Base-by-base conservation (phyloP, 2,113 vertebrate genomes). In the Otis tarda region DNA sequence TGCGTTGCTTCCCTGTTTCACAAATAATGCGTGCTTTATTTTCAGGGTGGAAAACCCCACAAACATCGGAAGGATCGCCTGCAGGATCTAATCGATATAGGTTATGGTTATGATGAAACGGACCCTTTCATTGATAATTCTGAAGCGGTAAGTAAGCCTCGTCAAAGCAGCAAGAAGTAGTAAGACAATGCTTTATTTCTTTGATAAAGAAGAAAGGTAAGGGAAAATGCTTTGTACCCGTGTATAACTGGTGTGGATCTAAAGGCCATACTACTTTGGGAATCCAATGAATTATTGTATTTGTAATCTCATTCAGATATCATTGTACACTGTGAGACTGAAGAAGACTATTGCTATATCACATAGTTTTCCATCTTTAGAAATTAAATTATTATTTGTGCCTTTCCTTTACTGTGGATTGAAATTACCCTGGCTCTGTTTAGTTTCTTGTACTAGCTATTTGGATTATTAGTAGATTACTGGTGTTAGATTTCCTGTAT, bases 41-140 rank as follows among this genome's bases (percentile, higher is more conserved):
- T 97, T 52, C 97, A 98, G 98, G 99, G 98, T 67, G 98, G 97
- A 64, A 98, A 97, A 82, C 84, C 97, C 19, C 99, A 99, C 97
- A 99, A 98, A 86, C 99, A 99, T 95, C 98, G 99, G 89, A 99
- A 98, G 80, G 99, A 99, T 98, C 98, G 99, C 39, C 98, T 99
- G 97, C 99, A 99, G 98, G 99, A 99, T 97, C 98, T 99, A 39
- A 99, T 99, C 30, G 99, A 99, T 97, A 99, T 99, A 56, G 99
- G 99, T 63, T 99, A 99, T 37, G 99, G 99, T 85, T 99, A 99
- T 24, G 99, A 99, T 91, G 99, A 99, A 89, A 99, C 99, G 0
- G 99, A 99, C 97, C 99, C 99, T 10, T 99, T 99, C 97, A 99
- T 99, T 74, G 99, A 99, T 98, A 99, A 99, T 93, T 99, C 99